phyloP scores from a whole-genome alignment of 2,113 vertebrate genomes.

The Coracopsis vasa region DNA sequence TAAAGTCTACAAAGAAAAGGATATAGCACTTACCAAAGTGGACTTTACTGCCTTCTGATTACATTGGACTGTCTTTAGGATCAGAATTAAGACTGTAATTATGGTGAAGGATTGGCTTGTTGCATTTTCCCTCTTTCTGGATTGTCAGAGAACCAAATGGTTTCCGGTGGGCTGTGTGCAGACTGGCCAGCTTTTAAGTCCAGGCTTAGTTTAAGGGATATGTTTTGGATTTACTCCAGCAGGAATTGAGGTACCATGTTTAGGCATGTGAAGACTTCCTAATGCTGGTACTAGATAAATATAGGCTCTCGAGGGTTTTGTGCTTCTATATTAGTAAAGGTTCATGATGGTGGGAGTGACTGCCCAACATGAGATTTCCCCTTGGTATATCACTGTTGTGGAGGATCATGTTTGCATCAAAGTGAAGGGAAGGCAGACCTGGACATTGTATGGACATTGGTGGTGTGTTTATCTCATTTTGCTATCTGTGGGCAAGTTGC shows the following conservation, averaged over 20 bases:
- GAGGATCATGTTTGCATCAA: not conserved
- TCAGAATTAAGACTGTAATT: not conserved
- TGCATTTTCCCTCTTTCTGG: not conserved
- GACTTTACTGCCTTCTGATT: not conserved
- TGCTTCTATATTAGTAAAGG: not conserved
- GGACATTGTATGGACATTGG: not conserved
- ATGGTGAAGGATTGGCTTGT: rapidly evolving
- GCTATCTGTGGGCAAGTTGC: not conserved
- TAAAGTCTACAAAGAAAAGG: not conserved
- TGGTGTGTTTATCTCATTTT: not conserved
- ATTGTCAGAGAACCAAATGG: not conserved
- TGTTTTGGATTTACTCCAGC: not conserved
- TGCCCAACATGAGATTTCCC: not conserved
- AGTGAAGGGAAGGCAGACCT: not conserved
- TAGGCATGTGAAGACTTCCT: not conserved
- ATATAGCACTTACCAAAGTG: not conserved
- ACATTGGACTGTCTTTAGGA: no score
- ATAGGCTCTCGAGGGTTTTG: not conserved
- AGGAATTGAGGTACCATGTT: not conserved
- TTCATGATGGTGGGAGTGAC: not conserved
- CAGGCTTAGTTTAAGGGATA: not conserved
- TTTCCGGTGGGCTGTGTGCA: not conserved
- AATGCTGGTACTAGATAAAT: not conserved
- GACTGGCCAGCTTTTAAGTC: not conserved
- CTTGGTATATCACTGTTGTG: rapidly evolving